These are phyloP conservation scores for Urocynchramus pylzowi DNA, from an alignment of 2,113 vertebrate genomes.

Conservation along the genomic window DNA sequence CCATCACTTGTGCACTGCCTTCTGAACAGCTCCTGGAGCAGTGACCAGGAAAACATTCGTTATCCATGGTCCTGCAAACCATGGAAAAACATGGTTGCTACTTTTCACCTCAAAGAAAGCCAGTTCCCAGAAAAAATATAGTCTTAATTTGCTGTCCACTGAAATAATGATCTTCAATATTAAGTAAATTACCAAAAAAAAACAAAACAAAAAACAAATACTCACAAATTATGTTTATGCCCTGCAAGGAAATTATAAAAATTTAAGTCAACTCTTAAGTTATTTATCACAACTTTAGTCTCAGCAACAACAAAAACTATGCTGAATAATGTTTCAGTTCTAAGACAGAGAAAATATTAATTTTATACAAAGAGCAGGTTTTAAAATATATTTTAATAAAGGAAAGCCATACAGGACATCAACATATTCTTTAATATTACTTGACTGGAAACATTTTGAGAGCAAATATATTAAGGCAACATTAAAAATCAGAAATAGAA, in stretches of 20 bases:
- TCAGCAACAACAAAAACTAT: background rate
- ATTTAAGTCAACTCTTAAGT: background rate
- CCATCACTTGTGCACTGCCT: background rate
- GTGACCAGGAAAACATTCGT: background rate
- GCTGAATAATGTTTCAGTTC: background rate
- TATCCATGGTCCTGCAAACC: background rate
- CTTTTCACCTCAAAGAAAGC: background rate
- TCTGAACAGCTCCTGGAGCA: fast-evolving
- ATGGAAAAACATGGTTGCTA: fast-evolving
- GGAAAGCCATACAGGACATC: background rate
- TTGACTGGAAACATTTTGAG: background rate
- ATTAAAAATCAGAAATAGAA: background rate
- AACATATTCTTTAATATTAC: background rate
- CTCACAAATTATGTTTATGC: background rate
- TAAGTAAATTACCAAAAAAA: background rate
- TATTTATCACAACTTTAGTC: background rate
- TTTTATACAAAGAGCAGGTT: background rate
- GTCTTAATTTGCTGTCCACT: background rate
- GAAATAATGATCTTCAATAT: background rate
- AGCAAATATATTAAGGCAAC: background rate
- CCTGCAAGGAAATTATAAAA: background rate
- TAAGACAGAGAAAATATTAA: background rate
- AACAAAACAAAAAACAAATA: too few relatives aligned
- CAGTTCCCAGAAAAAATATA: background rate
- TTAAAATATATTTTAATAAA: background rate